Conservation (phyloP, 2,888 invertebrate genomes). For the Vesta saturnalis region DNA sequence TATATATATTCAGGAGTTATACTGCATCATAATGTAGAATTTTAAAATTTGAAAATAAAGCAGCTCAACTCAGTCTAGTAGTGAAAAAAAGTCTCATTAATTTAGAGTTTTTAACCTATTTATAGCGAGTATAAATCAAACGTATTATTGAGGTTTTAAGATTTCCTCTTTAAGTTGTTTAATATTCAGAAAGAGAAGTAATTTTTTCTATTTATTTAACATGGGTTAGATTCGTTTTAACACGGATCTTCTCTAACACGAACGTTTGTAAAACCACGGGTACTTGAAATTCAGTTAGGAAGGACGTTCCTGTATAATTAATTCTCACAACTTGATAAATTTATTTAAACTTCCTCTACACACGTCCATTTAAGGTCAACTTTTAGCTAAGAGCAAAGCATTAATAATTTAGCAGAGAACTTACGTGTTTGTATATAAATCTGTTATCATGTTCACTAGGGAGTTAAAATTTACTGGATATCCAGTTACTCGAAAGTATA, state of each 20-base stretch:
- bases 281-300: slow-evolving; percentile 9
- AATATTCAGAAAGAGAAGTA: not conserved
- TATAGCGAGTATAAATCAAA: slow-evolving; percentile 1
- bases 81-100: no score
- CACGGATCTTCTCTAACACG: not conserved
- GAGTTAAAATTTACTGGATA: not conserved
- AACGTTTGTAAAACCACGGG: slow-evolving; percentile 3
- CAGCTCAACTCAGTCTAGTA: no score
- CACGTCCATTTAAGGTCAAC: slow-evolving; percentile 5
- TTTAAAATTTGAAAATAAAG: not conserved
- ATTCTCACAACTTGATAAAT: slow-evolving; percentile 8
- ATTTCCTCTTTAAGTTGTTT: no score
- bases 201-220: not conserved
- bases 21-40: not conserved
- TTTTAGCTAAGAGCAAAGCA: not conserved
- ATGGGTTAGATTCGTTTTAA: not conserved
- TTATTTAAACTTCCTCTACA: slow-evolving; percentile 8
- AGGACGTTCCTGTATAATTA: slow-evolving; percentile 14
- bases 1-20: no score
- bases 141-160: not conserved
- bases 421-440: slow-evolving; percentile 5
- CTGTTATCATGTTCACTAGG: not conserved
- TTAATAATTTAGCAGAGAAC: slow-evolving; percentile 1
- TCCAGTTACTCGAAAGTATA: not conserved
- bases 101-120: not conserved